A percentile compares a stretch with the other conserved stretches of the same genome.
phyloP scores from a whole-genome alignment of 2,888 invertebrate genomes.

The Dynastes maya region DNA sequence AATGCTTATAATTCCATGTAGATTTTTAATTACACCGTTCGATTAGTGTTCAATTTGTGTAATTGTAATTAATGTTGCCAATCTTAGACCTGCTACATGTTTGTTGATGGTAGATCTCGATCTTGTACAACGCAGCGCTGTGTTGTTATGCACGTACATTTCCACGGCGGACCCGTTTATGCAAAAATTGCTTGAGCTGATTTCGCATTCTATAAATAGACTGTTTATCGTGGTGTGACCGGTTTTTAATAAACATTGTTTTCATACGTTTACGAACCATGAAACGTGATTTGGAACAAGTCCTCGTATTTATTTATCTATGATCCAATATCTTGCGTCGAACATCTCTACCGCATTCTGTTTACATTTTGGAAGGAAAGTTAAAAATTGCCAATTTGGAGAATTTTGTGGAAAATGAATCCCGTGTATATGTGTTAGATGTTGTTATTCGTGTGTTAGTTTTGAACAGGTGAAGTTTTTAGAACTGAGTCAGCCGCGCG shows the following conservation, averaged over 20 bases:
- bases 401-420: too few species aligned
- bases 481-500: too few species aligned
- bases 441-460: too few species aligned
- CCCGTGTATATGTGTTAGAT: too few species aligned
- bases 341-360: too few species aligned
- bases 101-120: too few species aligned
- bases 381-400: too few species aligned
- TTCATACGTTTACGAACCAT: constrained; percentile 4
- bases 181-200: constrained; percentile 38
- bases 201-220: constrained; percentile 43
- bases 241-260: constrained; percentile 46
- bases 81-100: not conserved
- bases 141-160: constrained; percentile 1
- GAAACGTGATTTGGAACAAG: constrained; percentile 31
- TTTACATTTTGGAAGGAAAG: too few species aligned
- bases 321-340: not conserved
- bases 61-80: constrained; percentile 16
- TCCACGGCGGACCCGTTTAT: constrained; percentile 32
- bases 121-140: not conserved
- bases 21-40: constrained; percentile 16
- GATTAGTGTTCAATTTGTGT: constrained; percentile 4
- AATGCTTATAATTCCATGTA: not conserved
- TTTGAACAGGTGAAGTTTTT: too few species aligned
- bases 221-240: constrained; percentile 29
- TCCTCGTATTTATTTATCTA: constrained; percentile 12